Percentiles rank a stretch among this genome's conserved stretches.
phyloP scores from a whole-genome alignment of 1,140 invertebrate genomes.

The Drosophila guanche region DNA sequence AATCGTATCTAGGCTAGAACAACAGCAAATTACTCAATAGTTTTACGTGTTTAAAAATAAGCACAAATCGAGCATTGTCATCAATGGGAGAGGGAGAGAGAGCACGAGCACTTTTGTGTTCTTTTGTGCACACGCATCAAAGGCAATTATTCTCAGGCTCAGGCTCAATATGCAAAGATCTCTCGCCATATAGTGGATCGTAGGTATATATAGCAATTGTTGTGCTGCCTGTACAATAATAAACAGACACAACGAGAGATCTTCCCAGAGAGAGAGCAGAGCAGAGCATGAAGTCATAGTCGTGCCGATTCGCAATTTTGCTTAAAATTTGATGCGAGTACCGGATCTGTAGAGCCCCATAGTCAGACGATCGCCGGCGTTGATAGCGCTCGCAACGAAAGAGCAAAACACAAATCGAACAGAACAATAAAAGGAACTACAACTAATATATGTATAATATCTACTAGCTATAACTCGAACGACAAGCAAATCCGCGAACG shows the following conservation, averaged over 20 bases:
- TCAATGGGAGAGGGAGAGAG: constrained; percentile 11
- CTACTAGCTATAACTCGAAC: too few relatives aligned
- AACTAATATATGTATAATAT: too few relatives aligned
- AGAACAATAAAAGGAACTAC: constrained; percentile 3
- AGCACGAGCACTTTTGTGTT: neutral
- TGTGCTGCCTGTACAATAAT: constrained; percentile 64
- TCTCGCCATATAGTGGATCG: constrained; percentile 12
- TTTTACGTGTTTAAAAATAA: constrained; percentile 72
- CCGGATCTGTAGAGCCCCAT: constrained; percentile 41
- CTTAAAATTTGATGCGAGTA: constrained; percentile 36
- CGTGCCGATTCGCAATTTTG: constrained; percentile 32
- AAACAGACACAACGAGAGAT: constrained; percentile 48
- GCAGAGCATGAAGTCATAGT: constrained; percentile 71
- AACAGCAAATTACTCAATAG: constrained; percentile 71
- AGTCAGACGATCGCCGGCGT: constrained; percentile 76
- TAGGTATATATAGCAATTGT: constrained; percentile 49
- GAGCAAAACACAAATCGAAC: constrained; percentile 35
- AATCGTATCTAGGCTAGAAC: constrained; percentile 64
- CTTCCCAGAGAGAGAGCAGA: constrained; percentile 25
- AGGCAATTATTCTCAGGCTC: constrained; percentile 66
- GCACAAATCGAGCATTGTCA: constrained; percentile 70
- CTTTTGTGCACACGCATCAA: constrained; percentile 58
- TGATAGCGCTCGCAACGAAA: constrained; percentile 75
- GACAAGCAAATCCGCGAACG: neutral
- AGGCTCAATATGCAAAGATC: constrained; percentile 56